A percentile compares a stretch with the other conserved stretches of the same genome.
These are phyloP conservation scores for Heliocidaris tuberculata DNA, from an alignment of 35 echinoderm and acorn worm genomes.

Conservation along the genomic window DNA sequence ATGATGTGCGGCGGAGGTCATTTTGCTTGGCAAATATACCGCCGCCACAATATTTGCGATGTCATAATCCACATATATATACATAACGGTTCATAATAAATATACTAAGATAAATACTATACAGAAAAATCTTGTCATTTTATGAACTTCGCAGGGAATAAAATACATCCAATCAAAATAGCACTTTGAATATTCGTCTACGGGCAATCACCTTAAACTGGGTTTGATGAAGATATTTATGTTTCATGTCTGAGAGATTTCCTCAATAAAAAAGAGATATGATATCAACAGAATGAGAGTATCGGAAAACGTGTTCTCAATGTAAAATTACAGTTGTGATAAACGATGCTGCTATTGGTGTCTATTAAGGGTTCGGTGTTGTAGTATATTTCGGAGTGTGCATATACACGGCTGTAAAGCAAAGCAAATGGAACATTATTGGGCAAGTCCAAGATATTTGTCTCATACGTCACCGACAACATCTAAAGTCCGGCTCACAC, in stretches of 20 bases:
- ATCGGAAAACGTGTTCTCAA: neutral
- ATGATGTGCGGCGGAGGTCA: neutral
- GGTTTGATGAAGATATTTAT: neutral
- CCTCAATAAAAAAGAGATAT: neutral
- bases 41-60: neutral
- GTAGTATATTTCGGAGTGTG: too few species aligned
- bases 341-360: too few species aligned
- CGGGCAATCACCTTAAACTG: neutral
- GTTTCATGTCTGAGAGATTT: neutral
- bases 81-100: neutral
- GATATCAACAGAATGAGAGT: neutral
- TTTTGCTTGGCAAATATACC: constrained; percentile 4
- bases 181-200: neutral
- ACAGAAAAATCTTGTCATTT: neutral
- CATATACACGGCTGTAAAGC: too few species aligned
- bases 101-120: constrained; percentile 14
- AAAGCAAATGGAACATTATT: too few species aligned
- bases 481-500: too few species aligned
- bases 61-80: neutral
- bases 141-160: neutral
- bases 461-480: too few species aligned
- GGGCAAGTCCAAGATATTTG: too few species aligned
- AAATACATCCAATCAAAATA: neutral
- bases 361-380: too few species aligned
- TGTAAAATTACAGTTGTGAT: neutral